Evolutionary conservation across 92 coral and sea anemone species (phyloP), one percentile per base, ranked within the genome.

Genomic region (Umimayanthus kanabou): DNA sequence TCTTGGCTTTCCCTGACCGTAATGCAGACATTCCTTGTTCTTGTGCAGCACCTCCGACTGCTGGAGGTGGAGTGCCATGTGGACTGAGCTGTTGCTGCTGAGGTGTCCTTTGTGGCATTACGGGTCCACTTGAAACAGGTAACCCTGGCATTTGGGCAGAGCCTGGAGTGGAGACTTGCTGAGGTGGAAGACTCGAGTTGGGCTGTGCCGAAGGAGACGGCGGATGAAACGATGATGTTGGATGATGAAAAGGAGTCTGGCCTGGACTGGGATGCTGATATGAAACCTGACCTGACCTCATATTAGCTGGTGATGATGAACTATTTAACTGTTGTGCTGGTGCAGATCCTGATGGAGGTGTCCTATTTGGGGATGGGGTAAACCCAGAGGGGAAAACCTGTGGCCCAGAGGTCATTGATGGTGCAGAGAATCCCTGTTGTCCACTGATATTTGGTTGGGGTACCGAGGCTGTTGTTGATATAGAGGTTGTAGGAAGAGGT

Each of bases 1-100:
- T 84, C 80, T 95, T 95, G 42, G 98, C 96, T 86, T 95, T 95
- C 73, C 91, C 94, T 40, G 94, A 91, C 73, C 90, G 96, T 22
- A 95, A 81, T 82, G 99, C 99, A 33, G 98, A 97, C 70, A 94
- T 76, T 26, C 91, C 88, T 61, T 94, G 94, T 2, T 95, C 91
- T 85, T 93, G 87, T 14, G 91, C 82, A 33, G 88, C 79, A 2
- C 87, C 65, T 75, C 93, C 75, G 39, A 55, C 83, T 25, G 90
- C 88, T 67, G 96, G 91, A 9, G 88, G 90, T 77, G 92, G 83
- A 37, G 90, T 82, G 26, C 93, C 77, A 43, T 88, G 88, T 67
- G 85, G 72, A 81, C 92, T 92, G 64, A 92, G 77, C 50, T 58
- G 74, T 29, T 90, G 90, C n/a, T 88, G 87, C 0, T 26, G 67